These are phyloP conservation scores for Solea solea DNA, from an alignment of 2,113 vertebrate genomes.

Conservation along the genomic window DNA sequence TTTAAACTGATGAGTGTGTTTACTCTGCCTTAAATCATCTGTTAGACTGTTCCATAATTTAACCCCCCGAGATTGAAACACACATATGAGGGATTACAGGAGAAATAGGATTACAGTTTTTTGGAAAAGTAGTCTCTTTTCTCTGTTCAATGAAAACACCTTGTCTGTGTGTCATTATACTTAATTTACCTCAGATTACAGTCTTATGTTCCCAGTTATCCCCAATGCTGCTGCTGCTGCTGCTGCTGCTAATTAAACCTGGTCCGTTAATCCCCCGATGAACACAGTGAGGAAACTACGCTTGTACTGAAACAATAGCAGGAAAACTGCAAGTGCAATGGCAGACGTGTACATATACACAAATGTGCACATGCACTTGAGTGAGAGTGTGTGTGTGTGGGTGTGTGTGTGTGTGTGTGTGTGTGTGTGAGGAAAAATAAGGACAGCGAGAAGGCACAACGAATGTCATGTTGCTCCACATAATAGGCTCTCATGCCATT, in stretches of 20 bases:
- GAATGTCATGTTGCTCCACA: constrained; percentile 55
- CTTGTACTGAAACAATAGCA: constrained; percentile 1
- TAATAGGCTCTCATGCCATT: constrained; percentile 62
- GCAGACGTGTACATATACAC: not conserved
- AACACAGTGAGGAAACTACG: constrained; percentile 17
- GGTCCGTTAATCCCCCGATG: constrained; percentile 36
- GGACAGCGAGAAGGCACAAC: constrained; percentile 14
- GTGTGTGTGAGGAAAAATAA: constrained; percentile 38
- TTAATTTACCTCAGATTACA: constrained; percentile 61
- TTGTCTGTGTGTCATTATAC: constrained; percentile 16
- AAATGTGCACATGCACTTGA: not conserved
- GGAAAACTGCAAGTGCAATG: not conserved
- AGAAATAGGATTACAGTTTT: constrained; percentile 31
- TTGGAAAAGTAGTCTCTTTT: constrained; percentile 23
- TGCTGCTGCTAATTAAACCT: constrained; percentile 47
- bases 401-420: constrained; percentile 15
- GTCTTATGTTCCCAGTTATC: constrained; percentile 33
- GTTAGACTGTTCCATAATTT: no score
- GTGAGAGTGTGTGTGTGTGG: constrained; percentile 17
- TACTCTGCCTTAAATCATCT: no score
- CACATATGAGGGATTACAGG: no score
- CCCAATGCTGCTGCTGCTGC: not conserved
- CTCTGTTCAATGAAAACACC: not conserved
- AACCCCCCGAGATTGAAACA: no score
- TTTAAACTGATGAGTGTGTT: no score